Percentiles rank a stretch among this genome's conserved stretches.
These are phyloP conservation scores for Acrocephalus kingi DNA, from an alignment of 2,113 vertebrate genomes.

Conservation along the genomic window DNA sequence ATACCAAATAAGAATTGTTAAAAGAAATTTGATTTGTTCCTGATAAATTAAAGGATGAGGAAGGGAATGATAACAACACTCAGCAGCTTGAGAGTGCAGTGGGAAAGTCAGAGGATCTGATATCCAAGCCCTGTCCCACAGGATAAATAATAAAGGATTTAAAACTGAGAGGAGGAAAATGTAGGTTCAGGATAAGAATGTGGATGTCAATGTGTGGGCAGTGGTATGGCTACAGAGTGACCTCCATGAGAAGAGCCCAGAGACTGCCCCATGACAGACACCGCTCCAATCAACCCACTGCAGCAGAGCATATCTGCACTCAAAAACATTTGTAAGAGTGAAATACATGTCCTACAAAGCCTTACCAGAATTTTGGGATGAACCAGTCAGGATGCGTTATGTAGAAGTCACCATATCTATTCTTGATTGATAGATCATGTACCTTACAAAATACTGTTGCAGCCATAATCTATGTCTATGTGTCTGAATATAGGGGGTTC, in stretches of 20 bases:
- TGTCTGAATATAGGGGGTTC: not conserved
- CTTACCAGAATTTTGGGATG: not conserved
- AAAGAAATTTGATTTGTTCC: not conserved
- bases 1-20: not conserved
- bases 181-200: rapidly evolving
- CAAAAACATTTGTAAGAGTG: not conserved
- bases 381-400: not conserved
- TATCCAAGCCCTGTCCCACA: not conserved
- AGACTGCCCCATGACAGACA: rapidly evolving
- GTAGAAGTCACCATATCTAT: not conserved
- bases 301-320: not conserved
- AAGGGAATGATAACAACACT: not conserved
- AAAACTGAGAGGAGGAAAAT: not conserved
- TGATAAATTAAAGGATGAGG: not conserved
- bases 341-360: conserved; percentile 1
- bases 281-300: not conserved
- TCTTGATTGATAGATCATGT: not conserved
- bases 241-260: not conserved
- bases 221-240: not conserved
- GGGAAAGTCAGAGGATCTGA: not conserved
- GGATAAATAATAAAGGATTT: not conserved
- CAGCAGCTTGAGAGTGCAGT: not conserved
- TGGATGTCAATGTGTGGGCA: not conserved
- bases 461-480: not conserved
- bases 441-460: not conserved